These are phyloP conservation scores for Caenorhabditis sp. DNA, from an alignment of 2,888 invertebrate species.

Conservation along the genomic window DNA sequence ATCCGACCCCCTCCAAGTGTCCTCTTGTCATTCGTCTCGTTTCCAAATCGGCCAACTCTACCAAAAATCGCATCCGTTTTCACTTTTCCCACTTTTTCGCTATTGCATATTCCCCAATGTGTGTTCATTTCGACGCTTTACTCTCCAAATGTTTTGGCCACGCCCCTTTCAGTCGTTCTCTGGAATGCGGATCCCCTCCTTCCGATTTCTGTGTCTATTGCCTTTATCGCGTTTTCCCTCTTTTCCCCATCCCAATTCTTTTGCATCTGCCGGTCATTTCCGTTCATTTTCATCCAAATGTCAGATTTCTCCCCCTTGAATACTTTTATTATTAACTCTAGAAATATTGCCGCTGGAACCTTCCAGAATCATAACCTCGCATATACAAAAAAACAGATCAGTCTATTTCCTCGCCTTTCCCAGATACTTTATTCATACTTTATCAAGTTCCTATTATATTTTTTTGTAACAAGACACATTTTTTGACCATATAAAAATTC, in stretches of 20 bases:
- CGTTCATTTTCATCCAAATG: conserved; percentile 16
- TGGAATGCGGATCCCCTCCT: conserved; percentile 1
- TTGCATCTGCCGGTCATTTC: conserved; percentile 44
- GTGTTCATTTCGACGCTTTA: conserved; percentile 37
- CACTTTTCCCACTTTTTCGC: conserved; percentile 19
- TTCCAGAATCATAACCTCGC: too few species aligned
- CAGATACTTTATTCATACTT: conserved; percentile 1
- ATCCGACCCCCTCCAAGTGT: not conserved
- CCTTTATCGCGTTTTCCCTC: not conserved
- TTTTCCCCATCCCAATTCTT: conserved; percentile 30
- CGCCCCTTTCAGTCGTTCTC: conserved; percentile 15
- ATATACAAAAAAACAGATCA: too few species aligned
- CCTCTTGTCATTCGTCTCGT: not conserved
- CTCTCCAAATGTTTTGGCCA: conserved; percentile 10
- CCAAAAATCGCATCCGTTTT: conserved; percentile 40
- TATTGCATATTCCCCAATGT: conserved; percentile 20
- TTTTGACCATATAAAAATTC: conserved; percentile 10
- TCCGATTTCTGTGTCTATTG: not conserved
- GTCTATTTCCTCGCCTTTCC: conserved; percentile 1
- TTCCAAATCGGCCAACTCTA: conserved; percentile 31
- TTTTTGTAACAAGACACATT: not conserved
- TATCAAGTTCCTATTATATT: conserved; percentile 19
- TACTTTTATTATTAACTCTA: conserved; percentile 26
- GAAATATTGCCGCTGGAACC: not conserved
- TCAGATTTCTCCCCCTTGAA: not conserved